A percentile compares a stretch with the other conserved stretches of the same genome.
These are phyloP conservation scores for Drosophila athabasca DNA, from an alignment of 1,140 invertebrate species.

Conservation along the genomic window DNA sequence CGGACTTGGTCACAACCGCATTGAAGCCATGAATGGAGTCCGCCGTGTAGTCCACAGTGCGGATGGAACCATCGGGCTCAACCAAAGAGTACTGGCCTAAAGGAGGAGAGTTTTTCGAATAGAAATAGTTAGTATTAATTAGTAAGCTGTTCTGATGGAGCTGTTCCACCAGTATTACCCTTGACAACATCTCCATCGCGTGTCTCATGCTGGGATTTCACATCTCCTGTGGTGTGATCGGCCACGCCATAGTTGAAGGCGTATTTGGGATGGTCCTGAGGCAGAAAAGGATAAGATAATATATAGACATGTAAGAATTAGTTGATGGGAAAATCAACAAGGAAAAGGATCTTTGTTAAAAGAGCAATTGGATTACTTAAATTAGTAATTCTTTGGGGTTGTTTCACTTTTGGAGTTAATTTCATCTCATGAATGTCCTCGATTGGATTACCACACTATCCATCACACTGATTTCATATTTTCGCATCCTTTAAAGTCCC, in stretches of 20 bases:
- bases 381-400: background rate
- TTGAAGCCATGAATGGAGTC: conserved; percentile 86
- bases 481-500: background rate
- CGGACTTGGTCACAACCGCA: conserved; percentile 85
- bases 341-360: too few species aligned
- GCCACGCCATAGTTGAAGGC: conserved; percentile 85
- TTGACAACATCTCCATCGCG: conserved; percentile 85
- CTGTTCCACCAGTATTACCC: conserved; percentile 71
- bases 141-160: background rate
- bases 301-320: background rate
- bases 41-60: conserved; percentile 87
- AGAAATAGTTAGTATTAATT: conserved; percentile 4
- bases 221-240: conserved; percentile 85
- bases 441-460: too few species aligned
- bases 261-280: conserved; percentile 84
- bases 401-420: background rate
- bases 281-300: background rate
- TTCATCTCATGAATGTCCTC: too few species aligned
- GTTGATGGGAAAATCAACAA: background rate
- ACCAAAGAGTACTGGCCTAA: conserved; percentile 87
- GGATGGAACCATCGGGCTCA: conserved; percentile 88
- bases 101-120: background rate
- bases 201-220: conserved; percentile 84
- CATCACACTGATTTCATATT: background rate
- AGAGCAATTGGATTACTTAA: too few species aligned